Evolutionary conservation across 37 sponge, comb jelly and placozoan species (phyloP).

Genomic region (Oopsacas minuta): DNA sequence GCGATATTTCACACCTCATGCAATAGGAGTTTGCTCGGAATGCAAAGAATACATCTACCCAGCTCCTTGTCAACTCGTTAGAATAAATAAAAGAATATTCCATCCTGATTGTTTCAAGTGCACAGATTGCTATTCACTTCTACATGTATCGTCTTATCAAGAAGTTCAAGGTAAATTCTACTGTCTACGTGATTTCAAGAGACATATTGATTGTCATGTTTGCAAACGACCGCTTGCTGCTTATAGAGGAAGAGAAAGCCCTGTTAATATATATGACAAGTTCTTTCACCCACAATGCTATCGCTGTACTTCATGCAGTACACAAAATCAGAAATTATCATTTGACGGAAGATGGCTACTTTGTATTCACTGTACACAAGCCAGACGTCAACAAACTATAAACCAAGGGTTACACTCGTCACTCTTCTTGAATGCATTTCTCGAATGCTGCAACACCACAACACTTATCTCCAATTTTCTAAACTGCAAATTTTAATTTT

Average conservation of each 20-base stretch:
- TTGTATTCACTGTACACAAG: not conserved
- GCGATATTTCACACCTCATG: conserved; percentile 13
- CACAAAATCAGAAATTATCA: not conserved
- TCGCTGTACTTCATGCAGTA: not conserved
- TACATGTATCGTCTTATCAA: not conserved
- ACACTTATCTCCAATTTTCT: too few relatives aligned
- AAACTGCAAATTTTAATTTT: too few relatives aligned
- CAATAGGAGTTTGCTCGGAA: not conserved
- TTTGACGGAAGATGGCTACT: conserved; percentile 1
- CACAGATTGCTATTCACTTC: not conserved
- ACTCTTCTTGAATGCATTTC: too few relatives aligned
- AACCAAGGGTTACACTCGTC: too few relatives aligned
- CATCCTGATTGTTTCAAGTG: conserved; percentile 11
- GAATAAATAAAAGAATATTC: not conserved
- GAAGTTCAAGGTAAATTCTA: not conserved
- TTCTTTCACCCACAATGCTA: not conserved
- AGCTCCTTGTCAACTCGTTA: not conserved
- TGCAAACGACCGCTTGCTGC: not conserved
- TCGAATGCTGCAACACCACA: too few relatives aligned
- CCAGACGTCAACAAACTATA: not conserved
- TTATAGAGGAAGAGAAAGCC: not conserved
- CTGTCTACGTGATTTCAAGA: not conserved
- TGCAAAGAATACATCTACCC: conserved; percentile 8
- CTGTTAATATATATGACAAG: conserved; percentile 2
- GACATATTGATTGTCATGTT: not conserved